Percentiles rank a stretch among this genome's conserved stretches.
phyloP scores from a whole-genome alignment of 2,797 vertebrate species.

The Phoeniculus purpureus region DNA sequence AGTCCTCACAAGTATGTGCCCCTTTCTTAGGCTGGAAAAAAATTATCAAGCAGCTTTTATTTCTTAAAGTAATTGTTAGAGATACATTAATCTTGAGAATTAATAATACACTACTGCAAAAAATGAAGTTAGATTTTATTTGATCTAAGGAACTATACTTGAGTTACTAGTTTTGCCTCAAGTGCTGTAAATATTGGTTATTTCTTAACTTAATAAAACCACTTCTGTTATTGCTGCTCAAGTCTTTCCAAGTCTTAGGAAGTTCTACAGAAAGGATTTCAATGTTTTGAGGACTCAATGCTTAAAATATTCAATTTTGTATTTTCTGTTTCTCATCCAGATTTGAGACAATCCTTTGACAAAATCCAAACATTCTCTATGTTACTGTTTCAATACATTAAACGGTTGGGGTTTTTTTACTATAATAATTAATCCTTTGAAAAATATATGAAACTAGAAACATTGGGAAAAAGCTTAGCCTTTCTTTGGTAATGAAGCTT shows the following conservation, averaged over 20 bases:
- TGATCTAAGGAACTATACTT: neutral
- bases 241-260: neutral
- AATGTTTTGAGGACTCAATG: neutral
- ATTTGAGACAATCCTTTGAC: neutral
- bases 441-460: neutral
- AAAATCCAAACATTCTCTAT: neutral
- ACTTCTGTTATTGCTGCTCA: neutral
- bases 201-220: neutral
- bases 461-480: neutral
- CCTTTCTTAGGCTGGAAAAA: neutral
- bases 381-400: neutral
- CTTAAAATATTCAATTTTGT: neutral
- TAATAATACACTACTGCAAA: neutral
- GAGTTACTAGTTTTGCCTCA: neutral
- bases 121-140: neutral
- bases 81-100: neutral
- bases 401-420: neutral
- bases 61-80: neutral
- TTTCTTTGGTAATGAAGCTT: neutral
- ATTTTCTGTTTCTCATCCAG: neutral
- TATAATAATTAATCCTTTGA: neutral
- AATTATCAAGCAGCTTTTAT: neutral
- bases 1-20: neutral
- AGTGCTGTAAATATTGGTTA: neutral
- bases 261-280: neutral